These are phyloP conservation scores for Idaea biselata DNA, from an alignment of 2,888 invertebrate species.

Conservation along the genomic window DNA sequence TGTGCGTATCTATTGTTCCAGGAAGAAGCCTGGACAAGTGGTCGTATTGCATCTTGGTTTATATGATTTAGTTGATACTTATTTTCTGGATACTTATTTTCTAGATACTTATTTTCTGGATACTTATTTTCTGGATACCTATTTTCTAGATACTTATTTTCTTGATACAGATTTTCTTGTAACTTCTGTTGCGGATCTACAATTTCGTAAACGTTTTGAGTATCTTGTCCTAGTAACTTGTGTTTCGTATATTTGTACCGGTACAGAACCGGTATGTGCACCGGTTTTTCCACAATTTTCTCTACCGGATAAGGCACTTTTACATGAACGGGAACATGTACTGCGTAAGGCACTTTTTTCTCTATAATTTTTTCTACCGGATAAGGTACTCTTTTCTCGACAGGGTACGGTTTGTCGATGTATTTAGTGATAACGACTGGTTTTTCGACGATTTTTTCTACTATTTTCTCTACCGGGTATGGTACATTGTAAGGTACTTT, in stretches of 20 bases:
- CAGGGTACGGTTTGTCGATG: constrained; percentile 58
- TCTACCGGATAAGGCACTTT: constrained; percentile 71
- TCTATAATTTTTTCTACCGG: constrained; percentile 75
- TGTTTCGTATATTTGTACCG: constrained; percentile 23
- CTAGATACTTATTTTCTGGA: neutral
- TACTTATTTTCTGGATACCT: neutral
- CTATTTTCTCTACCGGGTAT: constrained; percentile 71
- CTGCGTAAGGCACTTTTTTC: constrained; percentile 76
- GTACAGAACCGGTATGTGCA: constrained; percentile 39
- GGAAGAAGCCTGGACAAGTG: neutral
- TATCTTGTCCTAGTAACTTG: neutral
- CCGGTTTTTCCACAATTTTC: constrained; percentile 67
- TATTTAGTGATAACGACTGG: constrained; percentile 28
- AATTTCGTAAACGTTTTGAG: neutral
- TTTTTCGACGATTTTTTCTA: constrained; percentile 70
- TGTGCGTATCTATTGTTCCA: constrained; percentile 57
- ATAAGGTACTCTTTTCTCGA: constrained; percentile 65
- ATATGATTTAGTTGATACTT: neutral
- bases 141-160: neutral
- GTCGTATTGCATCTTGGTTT: neutral
- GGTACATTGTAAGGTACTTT: constrained; percentile 66
- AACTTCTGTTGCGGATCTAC: neutral
- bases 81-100: neutral
- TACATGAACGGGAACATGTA: constrained; percentile 78
- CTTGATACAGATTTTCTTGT: neutral